Evolutionary conservation across 1,140 invertebrate genomes (phyloP), one percentile per base, ranked within the genome.

Genomic region (Caenorhabditis latens): DNA sequence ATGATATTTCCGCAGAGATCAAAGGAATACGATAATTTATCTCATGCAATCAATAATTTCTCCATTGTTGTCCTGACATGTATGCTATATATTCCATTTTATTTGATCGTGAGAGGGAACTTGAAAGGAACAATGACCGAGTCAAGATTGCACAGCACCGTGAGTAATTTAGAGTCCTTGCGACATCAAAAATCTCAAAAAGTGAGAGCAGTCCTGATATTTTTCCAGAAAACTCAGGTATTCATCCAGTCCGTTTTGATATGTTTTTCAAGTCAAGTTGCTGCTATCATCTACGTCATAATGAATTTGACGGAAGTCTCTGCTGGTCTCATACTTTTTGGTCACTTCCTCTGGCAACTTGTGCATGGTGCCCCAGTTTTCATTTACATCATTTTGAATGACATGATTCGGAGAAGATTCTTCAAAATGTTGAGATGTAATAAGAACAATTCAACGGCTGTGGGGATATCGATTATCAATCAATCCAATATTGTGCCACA

Each of bases 201-300:
- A 32, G 2, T 32, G 0, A 32, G 32, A 32, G 32, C 32, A 32
- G 32, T 32, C 2, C 32, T 32, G 32, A 32, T 32, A 32, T 32
- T 32, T 32, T 71, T 46, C 46, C 42, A 71, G 65, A 71, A 71
- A 71, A 14, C 46, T 8, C 65, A 71, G 46, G 42, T 71, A 0
- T 71, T 43, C 42, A 43, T 71, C 16, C 65, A 71, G 19, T 71
- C 65, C 16, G 16, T 46, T 19, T 19, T 71, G 19, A 71, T 71
- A 43, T 71, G 65, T 24, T 40, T 16, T 0, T 40, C 65, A 4
- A 71, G 65, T 43, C 65, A 71, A 24, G 21, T 19, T 32, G 65
- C 65, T 19, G 65, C 65, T 13, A 19, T 71, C 40, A 71, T 71
- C 14, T 71, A 71, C 65, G 65, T 71, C 4, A n/a, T 71, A 40